A percentile compares a stretch with the other conserved stretches of the same genome.
phyloP scores from a whole-genome alignment of 2,113 vertebrate genomes.

The Anarrhichthys ocellatus region DNA sequence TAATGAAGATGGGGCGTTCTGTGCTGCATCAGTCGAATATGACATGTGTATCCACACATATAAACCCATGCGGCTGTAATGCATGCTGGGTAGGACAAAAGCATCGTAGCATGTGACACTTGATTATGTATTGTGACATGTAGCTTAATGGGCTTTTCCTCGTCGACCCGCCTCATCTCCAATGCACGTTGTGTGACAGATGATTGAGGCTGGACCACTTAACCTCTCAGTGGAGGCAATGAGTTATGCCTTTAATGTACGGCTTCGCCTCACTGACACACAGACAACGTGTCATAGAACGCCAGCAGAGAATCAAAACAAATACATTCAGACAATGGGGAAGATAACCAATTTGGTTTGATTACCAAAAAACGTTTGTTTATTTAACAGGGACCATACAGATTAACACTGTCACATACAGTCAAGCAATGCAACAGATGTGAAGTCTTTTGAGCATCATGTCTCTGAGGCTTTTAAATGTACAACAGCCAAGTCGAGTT shows the following conservation, averaged over 20 bases:
- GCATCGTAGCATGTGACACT: conserved; percentile 54
- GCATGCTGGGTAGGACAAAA: conserved; percentile 38
- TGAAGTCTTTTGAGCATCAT: neutral
- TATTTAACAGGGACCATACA: neutral
- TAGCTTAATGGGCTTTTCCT: conserved; percentile 62
- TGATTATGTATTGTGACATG: conserved; percentile 69
- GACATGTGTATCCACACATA: conserved; percentile 45
- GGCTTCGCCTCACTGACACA: conserved; percentile 30
- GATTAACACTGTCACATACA: neutral
- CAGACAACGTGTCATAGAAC: conserved; percentile 16
- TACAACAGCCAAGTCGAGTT: neutral
- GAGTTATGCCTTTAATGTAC: conserved; percentile 30
- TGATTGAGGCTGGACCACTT: conserved; percentile 66
- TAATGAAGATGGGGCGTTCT: neutral
- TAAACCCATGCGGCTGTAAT: conserved; percentile 51
- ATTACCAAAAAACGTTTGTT: neutral
- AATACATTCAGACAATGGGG: neutral
- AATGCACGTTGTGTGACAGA: conserved; percentile 59
- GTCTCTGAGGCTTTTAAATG: neutral
- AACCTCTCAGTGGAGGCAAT: conserved; percentile 46
- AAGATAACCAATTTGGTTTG: conserved; percentile 2
- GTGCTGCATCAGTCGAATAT: conserved; percentile 3
- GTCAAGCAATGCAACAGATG: neutral
- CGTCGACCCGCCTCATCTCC: conserved; percentile 35
- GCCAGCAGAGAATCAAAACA: conserved; percentile 27